These are phyloP conservation scores for Toxostoma redivivum DNA, from an alignment of 2,113 vertebrate genomes.

Conservation along the genomic window DNA sequence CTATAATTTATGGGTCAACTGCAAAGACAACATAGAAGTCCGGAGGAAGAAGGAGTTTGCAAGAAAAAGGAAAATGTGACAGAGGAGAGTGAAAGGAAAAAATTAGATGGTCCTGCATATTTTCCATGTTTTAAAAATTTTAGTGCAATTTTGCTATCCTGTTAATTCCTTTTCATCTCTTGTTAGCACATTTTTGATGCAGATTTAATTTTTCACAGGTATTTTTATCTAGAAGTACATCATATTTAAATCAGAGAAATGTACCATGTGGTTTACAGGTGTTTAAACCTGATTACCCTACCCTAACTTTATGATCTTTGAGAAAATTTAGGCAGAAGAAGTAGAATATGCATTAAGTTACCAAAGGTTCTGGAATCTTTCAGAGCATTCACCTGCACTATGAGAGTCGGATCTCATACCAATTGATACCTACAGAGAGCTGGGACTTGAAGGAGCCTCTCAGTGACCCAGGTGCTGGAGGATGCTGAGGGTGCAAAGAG, in stretches of 20 bases:
- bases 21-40: background rate
- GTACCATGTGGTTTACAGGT: background rate
- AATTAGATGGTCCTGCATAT: background rate
- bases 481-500: background rate
- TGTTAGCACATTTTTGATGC: background rate
- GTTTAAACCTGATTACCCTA: background rate
- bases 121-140: background rate
- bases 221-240: background rate
- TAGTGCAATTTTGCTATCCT: background rate
- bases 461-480: background rate
- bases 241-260: background rate
- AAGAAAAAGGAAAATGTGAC: background rate
- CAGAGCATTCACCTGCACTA: background rate
- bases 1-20: background rate
- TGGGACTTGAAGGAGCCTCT: background rate
- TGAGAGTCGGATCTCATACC: background rate
- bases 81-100: background rate
- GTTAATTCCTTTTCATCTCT: background rate
- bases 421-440: background rate
- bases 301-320: background rate
- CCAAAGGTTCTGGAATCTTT: background rate
- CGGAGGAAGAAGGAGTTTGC: background rate
- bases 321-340: background rate
- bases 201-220: background rate
- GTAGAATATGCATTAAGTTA: background rate